phyloP scores from a whole-genome alignment of 2,888 invertebrate genomes.

The Drosophila subsilvestris region DNA sequence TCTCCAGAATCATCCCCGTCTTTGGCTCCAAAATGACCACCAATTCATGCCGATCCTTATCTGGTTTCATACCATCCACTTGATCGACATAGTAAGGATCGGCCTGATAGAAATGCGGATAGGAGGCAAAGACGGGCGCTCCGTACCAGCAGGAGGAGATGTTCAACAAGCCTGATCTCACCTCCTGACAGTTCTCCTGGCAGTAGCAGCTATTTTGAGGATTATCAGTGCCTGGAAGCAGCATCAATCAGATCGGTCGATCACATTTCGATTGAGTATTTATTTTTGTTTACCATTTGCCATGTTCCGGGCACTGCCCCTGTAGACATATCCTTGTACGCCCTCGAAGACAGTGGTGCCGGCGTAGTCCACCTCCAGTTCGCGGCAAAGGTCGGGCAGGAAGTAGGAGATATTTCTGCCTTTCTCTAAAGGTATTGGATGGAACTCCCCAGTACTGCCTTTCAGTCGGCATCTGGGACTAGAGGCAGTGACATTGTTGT shows the following conservation, averaged over 20 bases:
- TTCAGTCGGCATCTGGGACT: conserved; percentile 86
- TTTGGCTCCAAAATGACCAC: conserved; percentile 90
- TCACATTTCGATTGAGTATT: neutral
- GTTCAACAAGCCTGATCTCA: conserved; percentile 89
- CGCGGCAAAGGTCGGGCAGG: conserved; percentile 91
- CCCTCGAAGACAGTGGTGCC: conserved; percentile 86
- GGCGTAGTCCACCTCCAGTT: conserved; percentile 86
- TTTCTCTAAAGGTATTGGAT: conserved; percentile 87
- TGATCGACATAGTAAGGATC: conserved; percentile 88
- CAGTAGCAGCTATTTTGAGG: conserved; percentile 89
- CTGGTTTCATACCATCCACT: conserved; percentile 89
- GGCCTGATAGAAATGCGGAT: conserved; percentile 92
- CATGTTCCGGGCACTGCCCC: conserved; percentile 86
- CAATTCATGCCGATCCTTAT: conserved; percentile 89
- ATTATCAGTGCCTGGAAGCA: conserved; percentile 85
- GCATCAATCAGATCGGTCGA: neutral
- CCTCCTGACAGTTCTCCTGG: conserved; percentile 86
- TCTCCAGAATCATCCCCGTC: conserved; percentile 90
- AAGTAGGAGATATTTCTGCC: conserved; percentile 87
- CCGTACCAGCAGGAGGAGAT: conserved; percentile 90
- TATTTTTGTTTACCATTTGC: conserved; percentile 86
- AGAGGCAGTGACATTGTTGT: conserved; percentile 85
- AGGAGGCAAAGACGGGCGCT: conserved; percentile 91
- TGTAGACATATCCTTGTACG: conserved; percentile 88
- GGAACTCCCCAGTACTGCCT: conserved; percentile 92